Evolutionary conservation across 2,113 vertebrate genomes (phyloP).

Genomic region (Chaetodon trifascialis): DNA sequence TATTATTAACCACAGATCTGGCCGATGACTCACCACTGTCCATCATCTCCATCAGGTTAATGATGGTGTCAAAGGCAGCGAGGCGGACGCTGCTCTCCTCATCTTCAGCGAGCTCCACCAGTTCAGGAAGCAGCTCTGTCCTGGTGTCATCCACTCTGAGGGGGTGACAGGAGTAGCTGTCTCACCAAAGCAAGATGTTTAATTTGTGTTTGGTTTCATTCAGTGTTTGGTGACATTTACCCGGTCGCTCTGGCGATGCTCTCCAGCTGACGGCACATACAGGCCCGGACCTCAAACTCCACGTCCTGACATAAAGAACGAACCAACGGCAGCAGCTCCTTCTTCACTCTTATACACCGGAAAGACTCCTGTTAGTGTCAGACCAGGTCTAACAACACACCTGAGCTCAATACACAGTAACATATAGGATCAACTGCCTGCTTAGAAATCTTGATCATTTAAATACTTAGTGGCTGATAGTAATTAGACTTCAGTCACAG

Average conservation of each 20-base stretch:
- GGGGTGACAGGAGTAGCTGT: background rate
- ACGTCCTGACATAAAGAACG: slow-evolving; percentile 93
- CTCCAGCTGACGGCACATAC: slow-evolving; percentile 94
- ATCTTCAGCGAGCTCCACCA: slow-evolving; percentile 91
- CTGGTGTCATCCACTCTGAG: slow-evolving; percentile 91
- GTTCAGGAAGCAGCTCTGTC: slow-evolving; percentile 90
- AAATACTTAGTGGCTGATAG: background rate
- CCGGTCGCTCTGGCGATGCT: slow-evolving; percentile 91
- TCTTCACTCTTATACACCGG: slow-evolving; percentile 87
- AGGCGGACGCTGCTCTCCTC: slow-evolving; percentile 91
- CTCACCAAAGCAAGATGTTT: background rate
- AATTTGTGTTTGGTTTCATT: background rate
- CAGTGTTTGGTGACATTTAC: slow-evolving; percentile 78
- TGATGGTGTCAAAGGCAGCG: slow-evolving; percentile 93
- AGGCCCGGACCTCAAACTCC: slow-evolving; percentile 93
- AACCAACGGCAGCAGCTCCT: slow-evolving; percentile 93
- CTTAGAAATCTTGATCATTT: background rate
- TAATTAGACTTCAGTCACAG: too few species aligned
- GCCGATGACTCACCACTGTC: slow-evolving; percentile 86
- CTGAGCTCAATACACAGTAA: background rate
- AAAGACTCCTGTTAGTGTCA: background rate
- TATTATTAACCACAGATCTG: background rate
- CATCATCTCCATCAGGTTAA: slow-evolving; percentile 91
- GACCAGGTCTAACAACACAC: background rate
- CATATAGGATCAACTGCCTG: too few species aligned